Evolutionary conservation across 2,888 invertebrate genomes (phyloP), one percentile per base, ranked within the genome.

Genomic region (Poecilobothrus nobilitatus): DNA sequence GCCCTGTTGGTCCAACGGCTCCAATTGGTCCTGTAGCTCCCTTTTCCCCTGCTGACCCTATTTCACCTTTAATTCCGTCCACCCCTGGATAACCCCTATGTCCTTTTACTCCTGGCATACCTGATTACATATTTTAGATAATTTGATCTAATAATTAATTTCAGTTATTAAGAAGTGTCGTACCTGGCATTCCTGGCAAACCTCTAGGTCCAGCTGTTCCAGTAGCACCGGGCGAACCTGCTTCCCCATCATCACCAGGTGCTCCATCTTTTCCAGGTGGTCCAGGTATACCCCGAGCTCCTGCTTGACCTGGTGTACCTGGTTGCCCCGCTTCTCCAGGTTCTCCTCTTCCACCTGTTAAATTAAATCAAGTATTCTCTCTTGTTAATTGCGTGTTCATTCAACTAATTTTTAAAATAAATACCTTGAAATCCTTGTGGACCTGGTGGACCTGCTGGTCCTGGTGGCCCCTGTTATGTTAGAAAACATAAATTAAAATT

Each of bases 41-140:
- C 76, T 92, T 93, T 74, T 92, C 92, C 34, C 94, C 94, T 5
- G 83, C 69, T 2, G 83, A 77, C 0, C 94, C 94, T 78, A 88
- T 88, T 74, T 93, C 92, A 6, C 94, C 94, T 80, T 93, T 94
- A 5, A 87, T 82, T 0, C 94, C 94, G 76, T 93, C 91, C 69
- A 89, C 81, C 22, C 94, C 94, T 20, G 87, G 87, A 74, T 89
- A 91, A 2, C 94, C 94, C 67, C 91, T 85, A 78, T 94, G 93
- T 0, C 94, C 94, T 81, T 94, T 94, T 0, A 88, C 79, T 3
- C 94, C 94, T 3, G 92, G 91, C 7, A 92, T 82, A 0, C 93
- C 93, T 0, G 1, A 15, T 2, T 15, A 92, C 91, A 80, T n/a
- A n/a, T n/a, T n/a, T n/a, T n/a, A n/a, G n/a, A n/a, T n/a, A n/a